Evolutionary conservation across 2,797 vertebrate species (phyloP).

Genomic region (Megaceryle alcyon): DNA sequence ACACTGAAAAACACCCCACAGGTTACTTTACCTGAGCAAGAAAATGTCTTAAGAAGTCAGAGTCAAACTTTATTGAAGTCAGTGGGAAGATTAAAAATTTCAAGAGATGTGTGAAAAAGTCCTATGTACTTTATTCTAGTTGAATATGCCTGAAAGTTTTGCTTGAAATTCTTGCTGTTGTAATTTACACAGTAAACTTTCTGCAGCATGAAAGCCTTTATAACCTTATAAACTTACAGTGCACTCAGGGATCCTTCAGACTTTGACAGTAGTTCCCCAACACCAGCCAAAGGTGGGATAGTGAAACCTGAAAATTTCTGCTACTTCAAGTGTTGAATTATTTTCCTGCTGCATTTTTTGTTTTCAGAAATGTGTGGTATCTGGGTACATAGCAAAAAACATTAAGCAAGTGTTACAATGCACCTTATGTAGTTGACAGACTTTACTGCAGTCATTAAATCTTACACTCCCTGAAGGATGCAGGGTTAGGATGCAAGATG

Average conservation of each 20-base stretch:
- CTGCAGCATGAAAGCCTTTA: neutral
- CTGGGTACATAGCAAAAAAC: neutral
- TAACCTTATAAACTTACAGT: neutral
- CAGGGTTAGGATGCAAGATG: neutral
- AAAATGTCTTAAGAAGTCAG: neutral
- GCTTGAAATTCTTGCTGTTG: neutral
- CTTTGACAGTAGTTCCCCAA: neutral
- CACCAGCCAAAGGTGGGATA: neutral
- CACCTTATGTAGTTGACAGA: neutral
- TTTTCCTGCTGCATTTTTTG: neutral
- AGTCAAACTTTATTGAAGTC: neutral
- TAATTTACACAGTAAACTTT: neutral
- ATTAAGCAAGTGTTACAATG: neutral
- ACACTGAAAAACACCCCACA: fast-evolving
- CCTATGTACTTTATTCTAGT: neutral
- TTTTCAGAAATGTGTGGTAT: neutral
- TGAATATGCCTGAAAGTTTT: neutral
- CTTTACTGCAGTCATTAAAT: neutral
- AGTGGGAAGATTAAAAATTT: neutral
- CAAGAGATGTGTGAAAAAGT: neutral
- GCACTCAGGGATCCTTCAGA: neutral
- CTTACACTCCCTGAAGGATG: neutral
- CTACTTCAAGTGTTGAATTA: neutral
- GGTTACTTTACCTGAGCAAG: neutral
- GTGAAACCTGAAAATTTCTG: neutral